Evolutionary conservation across 2,888 invertebrate genomes (phyloP).

Genomic region (Seira musarum): DNA sequence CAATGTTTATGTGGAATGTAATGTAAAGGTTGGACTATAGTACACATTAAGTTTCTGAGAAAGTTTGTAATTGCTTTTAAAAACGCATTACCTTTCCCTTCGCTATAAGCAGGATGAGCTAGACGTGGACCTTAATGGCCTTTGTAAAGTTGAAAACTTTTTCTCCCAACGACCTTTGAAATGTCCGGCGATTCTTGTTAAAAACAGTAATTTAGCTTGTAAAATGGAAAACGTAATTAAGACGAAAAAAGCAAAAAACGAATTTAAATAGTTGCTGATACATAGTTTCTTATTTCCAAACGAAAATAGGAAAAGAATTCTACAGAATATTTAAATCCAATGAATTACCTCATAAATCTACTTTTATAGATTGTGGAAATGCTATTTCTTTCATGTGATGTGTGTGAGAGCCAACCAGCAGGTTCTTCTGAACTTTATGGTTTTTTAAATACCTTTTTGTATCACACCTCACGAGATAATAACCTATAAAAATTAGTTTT

Average conservation of each 20-base stretch:
- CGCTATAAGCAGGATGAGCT: not conserved
- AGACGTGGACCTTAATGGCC: not conserved
- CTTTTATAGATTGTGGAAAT: not conserved
- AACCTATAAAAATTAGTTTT: not conserved
- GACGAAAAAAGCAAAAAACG: not conserved
- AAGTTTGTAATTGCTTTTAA: not conserved
- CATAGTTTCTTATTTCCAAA: not conserved
- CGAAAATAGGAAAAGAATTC: not conserved
- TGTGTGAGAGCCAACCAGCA: too few species aligned
- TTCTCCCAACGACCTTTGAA: not conserved
- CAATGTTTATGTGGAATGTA: not conserved
- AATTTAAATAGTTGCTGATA: not conserved
- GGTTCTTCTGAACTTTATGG: not conserved
- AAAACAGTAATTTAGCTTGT: not conserved
- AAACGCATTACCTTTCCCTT: not conserved
- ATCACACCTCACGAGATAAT: too few species aligned
- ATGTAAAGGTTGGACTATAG: not conserved
- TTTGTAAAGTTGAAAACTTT: not conserved
- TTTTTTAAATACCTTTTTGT: too few species aligned
- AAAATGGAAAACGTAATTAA: not conserved
- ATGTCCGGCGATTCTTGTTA: not conserved
- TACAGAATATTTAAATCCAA: not conserved
- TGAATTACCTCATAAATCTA: not conserved
- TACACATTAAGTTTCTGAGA: not conserved
- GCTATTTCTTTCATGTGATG: not conserved